A percentile compares a stretch with the other conserved stretches of the same genome.
Evolutionary conservation across 2,888 invertebrate species (phyloP).

Genomic region (Colletes collaris): DNA sequence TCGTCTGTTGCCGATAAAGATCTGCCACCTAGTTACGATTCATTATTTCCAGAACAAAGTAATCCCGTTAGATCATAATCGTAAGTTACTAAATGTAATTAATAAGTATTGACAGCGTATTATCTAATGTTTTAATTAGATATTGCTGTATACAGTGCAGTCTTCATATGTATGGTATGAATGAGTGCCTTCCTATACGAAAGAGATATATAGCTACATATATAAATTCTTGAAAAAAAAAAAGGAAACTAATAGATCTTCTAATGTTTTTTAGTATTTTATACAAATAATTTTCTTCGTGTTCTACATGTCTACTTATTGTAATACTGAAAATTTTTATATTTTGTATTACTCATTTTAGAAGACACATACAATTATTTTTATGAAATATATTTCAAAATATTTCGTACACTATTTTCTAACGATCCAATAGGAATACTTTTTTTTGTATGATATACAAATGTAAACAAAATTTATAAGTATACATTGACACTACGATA

Average conservation of each 20-base stretch:
- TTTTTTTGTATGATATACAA: slow-evolving; percentile 5
- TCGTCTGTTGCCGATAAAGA: slow-evolving; percentile 83
- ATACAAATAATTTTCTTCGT: slow-evolving; percentile 21
- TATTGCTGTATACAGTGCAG: slow-evolving; percentile 42
- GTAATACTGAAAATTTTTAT: slow-evolving; percentile 37
- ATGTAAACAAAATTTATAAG: slow-evolving; percentile 6
- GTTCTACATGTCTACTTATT: slow-evolving; percentile 12
- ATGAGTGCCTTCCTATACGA: slow-evolving; percentile 50
- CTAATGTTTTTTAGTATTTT: slow-evolving; percentile 22
- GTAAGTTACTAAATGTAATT: slow-evolving; percentile 39
- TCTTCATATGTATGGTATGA: slow-evolving; percentile 50
- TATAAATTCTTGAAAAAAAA: slow-evolving; percentile 4
- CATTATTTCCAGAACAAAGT: slow-evolving; percentile 83
- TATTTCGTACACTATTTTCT: background rate
- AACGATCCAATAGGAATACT: background rate
- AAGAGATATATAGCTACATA: slow-evolving; percentile 20
- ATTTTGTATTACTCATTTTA: slow-evolving; percentile 27
- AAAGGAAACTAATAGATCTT: background rate
- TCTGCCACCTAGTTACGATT: slow-evolving; percentile 85
- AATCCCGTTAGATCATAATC: slow-evolving; percentile 72
- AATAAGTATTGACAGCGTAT: slow-evolving; percentile 44
- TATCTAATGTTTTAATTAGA: slow-evolving; percentile 81
- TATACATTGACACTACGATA: background rate
- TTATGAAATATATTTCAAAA: background rate
- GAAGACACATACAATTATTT: background rate